Evolutionary conservation across 1,140 invertebrate species (phyloP).

Genomic region (Cydia splendana): DNA sequence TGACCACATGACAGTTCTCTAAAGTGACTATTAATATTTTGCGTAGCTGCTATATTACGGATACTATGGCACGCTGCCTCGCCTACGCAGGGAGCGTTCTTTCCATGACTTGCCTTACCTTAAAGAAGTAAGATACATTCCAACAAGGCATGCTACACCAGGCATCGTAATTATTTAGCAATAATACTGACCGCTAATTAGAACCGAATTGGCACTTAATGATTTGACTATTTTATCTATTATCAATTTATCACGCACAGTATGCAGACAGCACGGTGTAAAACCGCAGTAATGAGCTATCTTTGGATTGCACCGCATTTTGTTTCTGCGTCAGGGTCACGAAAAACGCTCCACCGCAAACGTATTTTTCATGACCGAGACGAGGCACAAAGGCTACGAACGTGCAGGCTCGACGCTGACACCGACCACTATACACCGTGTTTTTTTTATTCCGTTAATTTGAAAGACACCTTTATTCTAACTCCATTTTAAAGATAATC

Average conservation of each 20-base stretch:
- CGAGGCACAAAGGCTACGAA: too few species aligned
- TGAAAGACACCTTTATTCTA: too few species aligned
- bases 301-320: neutral
- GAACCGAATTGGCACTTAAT: constrained; percentile 17
- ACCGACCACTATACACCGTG: too few species aligned
- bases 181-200: constrained; percentile 16
- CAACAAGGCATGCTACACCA: constrained; percentile 56
- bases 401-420: too few species aligned
- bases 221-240: constrained; percentile 17
- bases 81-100: constrained; percentile 86
- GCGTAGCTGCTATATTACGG: constrained; percentile 83
- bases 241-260: neutral
- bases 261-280: constrained; percentile 16
- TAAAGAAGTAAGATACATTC: constrained; percentile 81
- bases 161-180: constrained; percentile 16
- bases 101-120: constrained; percentile 85
- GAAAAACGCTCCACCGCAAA: too few species aligned
- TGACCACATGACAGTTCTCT: too few species aligned
- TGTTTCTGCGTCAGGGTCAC: too few species aligned
- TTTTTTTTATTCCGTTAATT: too few species aligned
- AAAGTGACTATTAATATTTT: constrained; percentile 53
- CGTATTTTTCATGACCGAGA: too few species aligned
- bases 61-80: constrained; percentile 84
- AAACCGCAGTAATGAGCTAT: neutral
- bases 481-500: too few species aligned